Conservation (phyloP, 2,888 invertebrate species). For the Aelia acuminata region DNA sequence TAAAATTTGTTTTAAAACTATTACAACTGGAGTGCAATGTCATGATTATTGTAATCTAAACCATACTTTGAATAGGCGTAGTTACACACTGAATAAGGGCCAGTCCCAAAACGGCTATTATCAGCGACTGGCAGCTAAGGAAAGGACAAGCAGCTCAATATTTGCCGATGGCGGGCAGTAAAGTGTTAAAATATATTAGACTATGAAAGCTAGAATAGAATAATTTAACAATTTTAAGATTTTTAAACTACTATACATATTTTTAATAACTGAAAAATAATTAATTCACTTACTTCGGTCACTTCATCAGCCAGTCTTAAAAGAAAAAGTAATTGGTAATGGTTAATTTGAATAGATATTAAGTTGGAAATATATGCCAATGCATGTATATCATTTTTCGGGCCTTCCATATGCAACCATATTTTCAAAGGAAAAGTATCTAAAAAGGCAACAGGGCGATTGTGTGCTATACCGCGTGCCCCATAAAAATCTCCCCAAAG, state of each 20-base stretch:
- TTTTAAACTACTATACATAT: neutral
- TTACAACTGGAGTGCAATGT: no score
- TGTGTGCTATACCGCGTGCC: slow-evolving; percentile 81
- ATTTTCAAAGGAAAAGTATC: slow-evolving; percentile 90
- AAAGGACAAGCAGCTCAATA: no score
- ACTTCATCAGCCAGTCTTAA: slow-evolving; percentile 86
- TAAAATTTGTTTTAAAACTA: no score
- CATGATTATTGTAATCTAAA: no score
- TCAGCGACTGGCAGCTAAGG: no score
- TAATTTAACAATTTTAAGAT: no score
- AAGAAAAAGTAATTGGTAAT: slow-evolving; percentile 92
- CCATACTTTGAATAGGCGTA: no score
- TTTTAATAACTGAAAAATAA: neutral
- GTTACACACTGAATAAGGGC: no score
- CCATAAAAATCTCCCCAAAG: slow-evolving; percentile 94
- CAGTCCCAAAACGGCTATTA: no score
- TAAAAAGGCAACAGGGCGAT: slow-evolving; percentile 83
- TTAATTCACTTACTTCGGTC: slow-evolving; percentile 72
- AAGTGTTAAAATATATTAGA: no score
- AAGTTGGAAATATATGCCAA: slow-evolving; percentile 87
- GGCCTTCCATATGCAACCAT: slow-evolving; percentile 75
- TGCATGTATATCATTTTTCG: slow-evolving; percentile 77
- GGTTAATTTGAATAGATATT: slow-evolving; percentile 91
- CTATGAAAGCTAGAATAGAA: no score
- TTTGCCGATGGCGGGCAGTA: no score